Evolutionary conservation across 2,888 invertebrate genomes (phyloP), one percentile per base, ranked within the genome.

Genomic region (Reticulitermes lucifugus): DNA sequence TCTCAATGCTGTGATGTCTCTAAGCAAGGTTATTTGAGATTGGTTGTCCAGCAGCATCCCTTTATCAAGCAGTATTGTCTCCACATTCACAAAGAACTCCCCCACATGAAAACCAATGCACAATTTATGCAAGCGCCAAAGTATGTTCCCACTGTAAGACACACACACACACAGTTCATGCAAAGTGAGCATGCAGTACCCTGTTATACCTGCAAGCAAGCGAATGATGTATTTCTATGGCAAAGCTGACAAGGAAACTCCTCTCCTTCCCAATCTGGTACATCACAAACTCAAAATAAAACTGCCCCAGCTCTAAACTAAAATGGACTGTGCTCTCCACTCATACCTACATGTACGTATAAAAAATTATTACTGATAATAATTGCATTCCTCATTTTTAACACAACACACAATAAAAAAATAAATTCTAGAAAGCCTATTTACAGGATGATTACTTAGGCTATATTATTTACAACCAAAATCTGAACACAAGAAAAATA

Each of bases 211-310:
- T 18, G 65, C 65, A 25, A 12, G 10, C 12, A 35, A 35, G 35
- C 35, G 35, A 35, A 35, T 35, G 35, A 35, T 35, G 35, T 35
- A 2, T 35, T 22, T 46, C 46, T 46, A 46, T 71, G 41, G 73
- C 35, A 41, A 60, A 80, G 80, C 60, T 80, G 80, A 60, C 80
- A 80, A 80, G 80, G 80, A 80, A 80, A 80, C 80, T 73, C 7
- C 7, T 70, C 70, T 70, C n/a, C 29, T 55, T 55, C 55, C 18
- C 14, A 55, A 55, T 55, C n/a, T 65, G n/a, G 25, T 25, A 25
- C 65, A 65, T 18, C 55, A 55, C 18, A 55, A 55, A n/a, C n/a
- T 65, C n/a, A n/a, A 65, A 55, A 55, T 55, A 55, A 25, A 41
- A 73, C 29, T 73, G 35, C 41, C 73, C 73, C 73, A 73, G 73